These are phyloP conservation scores for Dipodomys merriami DNA, from an alignment of 2,113 vertebrate genomes.

Conservation along the genomic window DNA sequence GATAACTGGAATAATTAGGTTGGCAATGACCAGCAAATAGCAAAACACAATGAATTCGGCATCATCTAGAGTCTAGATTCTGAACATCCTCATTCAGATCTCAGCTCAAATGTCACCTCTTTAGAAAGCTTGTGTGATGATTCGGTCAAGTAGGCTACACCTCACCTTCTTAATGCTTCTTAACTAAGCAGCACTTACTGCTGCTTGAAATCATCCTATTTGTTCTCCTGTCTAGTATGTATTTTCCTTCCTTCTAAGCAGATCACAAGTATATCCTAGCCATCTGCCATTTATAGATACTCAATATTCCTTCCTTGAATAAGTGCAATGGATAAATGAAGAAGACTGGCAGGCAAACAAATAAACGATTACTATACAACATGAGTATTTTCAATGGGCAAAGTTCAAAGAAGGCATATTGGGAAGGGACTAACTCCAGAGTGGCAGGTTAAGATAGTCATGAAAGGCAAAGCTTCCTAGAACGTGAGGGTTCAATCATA, in stretches of 20 bases:
- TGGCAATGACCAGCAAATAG: conserved; percentile 15
- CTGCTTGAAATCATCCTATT: conserved; percentile 24
- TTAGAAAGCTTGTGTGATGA: not conserved
- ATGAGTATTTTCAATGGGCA: not conserved
- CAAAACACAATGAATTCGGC: not conserved
- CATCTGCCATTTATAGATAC: not conserved
- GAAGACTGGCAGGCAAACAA: conserved; percentile 16
- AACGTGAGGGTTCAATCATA: not conserved
- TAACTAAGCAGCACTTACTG: not conserved
- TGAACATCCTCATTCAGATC: not conserved
- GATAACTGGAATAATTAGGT: conserved; percentile 10
- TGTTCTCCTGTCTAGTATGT: conserved; percentile 38
- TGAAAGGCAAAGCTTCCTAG: not conserved
- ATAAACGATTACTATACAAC: conserved; percentile 3
- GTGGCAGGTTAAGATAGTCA: not conserved
- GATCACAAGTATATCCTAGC: conserved; percentile 37
- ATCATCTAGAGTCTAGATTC: conserved; percentile 33
- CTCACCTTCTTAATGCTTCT: not conserved
- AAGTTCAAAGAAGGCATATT: conserved; percentile 16
- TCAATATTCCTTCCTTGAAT: not conserved
- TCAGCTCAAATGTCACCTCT: conserved; percentile 11
- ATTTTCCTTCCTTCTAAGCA: not conserved
- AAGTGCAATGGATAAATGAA: conserved; percentile 15
- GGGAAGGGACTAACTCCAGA: not conserved
- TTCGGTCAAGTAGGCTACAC: not conserved